A percentile compares a stretch with the other conserved stretches of the same genome.
Conservation (phyloP, 2,888 invertebrate genomes). For the Hedya salicella region DNA sequence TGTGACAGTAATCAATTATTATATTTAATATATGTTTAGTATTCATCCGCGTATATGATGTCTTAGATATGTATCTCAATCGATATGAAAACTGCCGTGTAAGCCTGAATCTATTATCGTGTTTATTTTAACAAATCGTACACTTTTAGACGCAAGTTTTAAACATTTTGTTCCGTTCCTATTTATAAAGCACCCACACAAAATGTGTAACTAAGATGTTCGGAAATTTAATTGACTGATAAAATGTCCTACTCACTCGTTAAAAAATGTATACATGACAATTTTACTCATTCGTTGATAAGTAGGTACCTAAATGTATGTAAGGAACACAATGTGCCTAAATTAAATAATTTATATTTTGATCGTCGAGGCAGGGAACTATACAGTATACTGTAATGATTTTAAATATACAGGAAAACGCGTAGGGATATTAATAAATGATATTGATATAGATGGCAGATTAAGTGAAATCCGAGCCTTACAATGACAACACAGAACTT, state of each 20-base stretch:
- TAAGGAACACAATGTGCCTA: slow-evolving; percentile 43
- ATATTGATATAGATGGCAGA: background rate
- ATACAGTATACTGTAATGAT: background rate
- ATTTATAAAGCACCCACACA: slow-evolving; percentile 9
- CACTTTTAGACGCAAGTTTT: background rate
- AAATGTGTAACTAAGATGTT: background rate
- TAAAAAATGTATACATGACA: slow-evolving; percentile 29
- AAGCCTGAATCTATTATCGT: slow-evolving; percentile 12
- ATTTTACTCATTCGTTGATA: slow-evolving; percentile 41
- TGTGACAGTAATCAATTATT: slow-evolving; percentile 27
- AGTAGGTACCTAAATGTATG: slow-evolving; percentile 29
- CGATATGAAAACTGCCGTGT: slow-evolving; percentile 12
- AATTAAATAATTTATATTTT: slow-evolving; percentile 24
- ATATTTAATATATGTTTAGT: slow-evolving; percentile 11
- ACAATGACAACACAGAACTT: background rate
- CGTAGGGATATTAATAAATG: background rate
- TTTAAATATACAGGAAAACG: slow-evolving; percentile 8
- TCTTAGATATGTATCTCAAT: slow-evolving; percentile 15
- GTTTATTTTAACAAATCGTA: background rate
- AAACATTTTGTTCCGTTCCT: background rate
- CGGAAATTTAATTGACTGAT: slow-evolving; percentile 18
- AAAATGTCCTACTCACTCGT: slow-evolving; percentile 31
- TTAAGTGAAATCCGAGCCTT: background rate
- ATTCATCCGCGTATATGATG: slow-evolving; percentile 19
- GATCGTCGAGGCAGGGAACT: background rate